Evolutionary conservation across 2,113 vertebrate genomes (phyloP), one percentile per base, ranked within the genome.

Genomic region (Dunckerocampus dactyliophorus): DNA sequence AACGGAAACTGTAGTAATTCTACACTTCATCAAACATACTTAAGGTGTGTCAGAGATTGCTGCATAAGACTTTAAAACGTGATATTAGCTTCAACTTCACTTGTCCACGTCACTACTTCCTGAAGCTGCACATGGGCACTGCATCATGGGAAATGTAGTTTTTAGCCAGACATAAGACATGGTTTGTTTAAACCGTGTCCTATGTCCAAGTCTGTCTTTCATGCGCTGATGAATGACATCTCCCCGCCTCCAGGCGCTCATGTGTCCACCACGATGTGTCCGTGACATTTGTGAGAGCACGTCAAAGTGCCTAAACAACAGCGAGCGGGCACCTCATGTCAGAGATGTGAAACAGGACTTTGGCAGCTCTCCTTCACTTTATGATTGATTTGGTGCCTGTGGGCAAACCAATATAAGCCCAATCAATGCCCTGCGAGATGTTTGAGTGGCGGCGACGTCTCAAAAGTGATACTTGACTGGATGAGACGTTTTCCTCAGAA

Each of bases 361-460:
- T 82, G 80, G 75, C 80, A 76, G 70, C 76, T 71, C 66, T 67
- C 57, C 53, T 68, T 45, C 19, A 43, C 74, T 71, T 63, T 46
- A 17, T 87, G 85, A 88, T 88, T 84, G 87, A 87, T 84, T 79
- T 20, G 48, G 58, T 48, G 77, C 82, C 65, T 59, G 53, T 50
- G 77, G 85, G 68, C 65, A 76, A 82, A 78, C 79, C 57, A 56
- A 82, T 82, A 81, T 80, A 82, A 75, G 70, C 72, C 39, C 24
- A 59, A 62, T 53, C n/a, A n/a, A n/a, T n/a, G 66, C 76, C 85
- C 84, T 48, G 24, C 64, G 75, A 78, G 82, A 73, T 55, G 85
- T 83, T 82, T 77, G 74, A 63, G 67, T 59, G 42, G 63, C 63
- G 59, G 66, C 37, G 57, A 60, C 53, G 1, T 57, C 60, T 75